These are phyloP conservation scores for Salticus scenicus DNA, from an alignment of 2,888 invertebrate species.

Conservation along the genomic window DNA sequence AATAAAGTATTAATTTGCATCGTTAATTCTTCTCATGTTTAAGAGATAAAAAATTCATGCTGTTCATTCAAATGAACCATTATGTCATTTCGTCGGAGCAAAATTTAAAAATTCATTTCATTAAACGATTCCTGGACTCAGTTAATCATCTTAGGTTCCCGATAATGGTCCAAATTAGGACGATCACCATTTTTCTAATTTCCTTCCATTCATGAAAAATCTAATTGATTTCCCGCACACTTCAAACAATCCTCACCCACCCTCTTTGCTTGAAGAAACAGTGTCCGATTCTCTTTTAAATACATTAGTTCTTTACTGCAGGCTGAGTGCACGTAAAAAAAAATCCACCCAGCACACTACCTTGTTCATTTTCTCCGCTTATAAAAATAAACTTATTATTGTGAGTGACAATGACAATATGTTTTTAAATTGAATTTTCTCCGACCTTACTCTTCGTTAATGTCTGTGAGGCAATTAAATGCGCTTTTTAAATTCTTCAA, in stretches of 20 bases:
- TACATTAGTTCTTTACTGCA: slow-evolving; percentile 58
- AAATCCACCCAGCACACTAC: background rate
- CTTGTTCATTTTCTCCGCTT: slow-evolving; percentile 7
- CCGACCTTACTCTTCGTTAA: slow-evolving; percentile 60
- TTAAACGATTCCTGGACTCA: background rate
- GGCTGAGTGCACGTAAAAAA: slow-evolving; percentile 27
- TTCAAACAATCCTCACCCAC: background rate
- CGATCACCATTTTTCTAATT: background rate
- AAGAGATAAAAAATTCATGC: no score
- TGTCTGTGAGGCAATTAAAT: slow-evolving; percentile 63
- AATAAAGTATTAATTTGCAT: no score
- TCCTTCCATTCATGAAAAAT: background rate
- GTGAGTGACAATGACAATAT: slow-evolving; percentile 66
- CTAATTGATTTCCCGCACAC: background rate
- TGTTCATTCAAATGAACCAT: no score
- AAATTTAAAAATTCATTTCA: background rate
- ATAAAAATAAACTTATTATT: slow-evolving; percentile 65
- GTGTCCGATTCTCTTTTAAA: slow-evolving; percentile 37
- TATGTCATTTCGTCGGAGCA: no score
- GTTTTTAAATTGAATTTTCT: slow-evolving; percentile 64
- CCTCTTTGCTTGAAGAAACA: background rate
- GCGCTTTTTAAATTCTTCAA: slow-evolving; percentile 59
- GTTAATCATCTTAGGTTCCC: background rate
- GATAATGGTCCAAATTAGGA: slow-evolving; percentile 3
- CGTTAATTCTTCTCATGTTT: no score